phyloP scores from a whole-genome alignment of 2,888 invertebrate species.

The Microctonus hyperodae region DNA sequence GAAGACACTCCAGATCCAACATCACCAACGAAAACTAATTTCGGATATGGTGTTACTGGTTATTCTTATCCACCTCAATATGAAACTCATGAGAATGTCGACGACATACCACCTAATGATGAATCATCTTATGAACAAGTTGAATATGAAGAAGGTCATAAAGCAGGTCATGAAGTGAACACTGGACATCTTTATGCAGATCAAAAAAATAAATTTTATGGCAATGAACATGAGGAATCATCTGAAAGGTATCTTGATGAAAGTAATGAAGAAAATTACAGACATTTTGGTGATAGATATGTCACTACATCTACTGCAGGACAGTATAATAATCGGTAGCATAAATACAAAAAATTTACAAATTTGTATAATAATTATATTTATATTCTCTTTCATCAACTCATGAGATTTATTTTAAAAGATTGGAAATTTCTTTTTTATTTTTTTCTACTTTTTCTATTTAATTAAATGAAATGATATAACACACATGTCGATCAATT shows the following conservation, averaged over 20 bases:
- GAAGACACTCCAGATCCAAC: constrained; percentile 13
- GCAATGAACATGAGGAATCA: constrained; percentile 50
- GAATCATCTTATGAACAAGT: constrained; percentile 58
- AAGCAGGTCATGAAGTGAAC: constrained; percentile 44
- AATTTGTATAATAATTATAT: no score
- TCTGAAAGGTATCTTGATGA: constrained; percentile 38
- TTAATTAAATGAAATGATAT: no score
- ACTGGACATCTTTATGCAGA: constrained; percentile 49
- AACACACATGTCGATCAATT: no score
- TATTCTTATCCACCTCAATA: constrained; percentile 44
- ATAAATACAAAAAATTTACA: no score
- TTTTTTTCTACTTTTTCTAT: no score
- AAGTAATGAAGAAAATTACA: constrained; percentile 37
- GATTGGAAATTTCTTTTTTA: no score
- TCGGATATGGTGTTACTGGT: constrained; percentile 33
- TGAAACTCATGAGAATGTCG: constrained; percentile 32
- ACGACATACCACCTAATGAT: constrained; percentile 40
- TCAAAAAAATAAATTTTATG: constrained; percentile 51
- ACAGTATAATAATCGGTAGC: not conserved
- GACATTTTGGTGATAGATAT: not conserved
- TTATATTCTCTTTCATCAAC: no score
- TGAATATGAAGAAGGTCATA: constrained; percentile 57
- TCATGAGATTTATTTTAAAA: no score
- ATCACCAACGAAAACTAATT: not conserved
- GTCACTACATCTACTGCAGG: not conserved